Evolutionary conservation across 2,888 invertebrate genomes (phyloP), one percentile per base, ranked within the genome.

Genomic region (Megalurothrips usitatus): DNA sequence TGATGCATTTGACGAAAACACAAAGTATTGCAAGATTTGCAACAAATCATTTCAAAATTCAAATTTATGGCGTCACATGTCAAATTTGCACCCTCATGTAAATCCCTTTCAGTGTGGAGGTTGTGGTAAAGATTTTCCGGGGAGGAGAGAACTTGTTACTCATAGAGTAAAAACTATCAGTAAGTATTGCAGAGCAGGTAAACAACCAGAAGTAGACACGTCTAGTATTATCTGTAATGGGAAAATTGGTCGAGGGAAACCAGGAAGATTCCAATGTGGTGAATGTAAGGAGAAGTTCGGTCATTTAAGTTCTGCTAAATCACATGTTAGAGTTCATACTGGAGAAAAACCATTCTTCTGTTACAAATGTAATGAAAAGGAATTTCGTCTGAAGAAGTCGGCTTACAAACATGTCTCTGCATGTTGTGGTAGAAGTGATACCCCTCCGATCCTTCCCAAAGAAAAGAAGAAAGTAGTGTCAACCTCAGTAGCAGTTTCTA

Each of bases 271-370:
- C 12, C 23, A 75, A 23, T 75, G 68, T 26, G 11, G 68, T 75
- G 23, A 75, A 12, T 75, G 68, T 26, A 23, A 75, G 12, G 12
- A 26, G 23, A 75, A 75, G 26, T 75, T 26, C 26, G 12, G 26
- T 26, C 11, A 23, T 23, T 75, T 26, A 8, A 26, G 9, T 26
- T 8, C 26, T 26, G 26, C 23, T 11, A 26, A 26, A 26, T 12
- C 68, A 12, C 68, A 75, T 75, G 26, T 26, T 10, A 75, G 26
- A 26, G 23, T 12, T 11, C 68, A 75, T 26, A 23, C 68, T 12
- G 68, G 68, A 75, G 68, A 75, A 10, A 75, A 75, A 26, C 68
- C 68, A 26, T 75, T 75, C 26, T 26, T 75, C 26, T 75, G 68
- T 12, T 75, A 75, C 12, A 75, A 75, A 12, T 75, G 68, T 12